phyloP scores from a whole-genome alignment of 2,797 vertebrate species.

The Pelobates cultripes region DNA sequence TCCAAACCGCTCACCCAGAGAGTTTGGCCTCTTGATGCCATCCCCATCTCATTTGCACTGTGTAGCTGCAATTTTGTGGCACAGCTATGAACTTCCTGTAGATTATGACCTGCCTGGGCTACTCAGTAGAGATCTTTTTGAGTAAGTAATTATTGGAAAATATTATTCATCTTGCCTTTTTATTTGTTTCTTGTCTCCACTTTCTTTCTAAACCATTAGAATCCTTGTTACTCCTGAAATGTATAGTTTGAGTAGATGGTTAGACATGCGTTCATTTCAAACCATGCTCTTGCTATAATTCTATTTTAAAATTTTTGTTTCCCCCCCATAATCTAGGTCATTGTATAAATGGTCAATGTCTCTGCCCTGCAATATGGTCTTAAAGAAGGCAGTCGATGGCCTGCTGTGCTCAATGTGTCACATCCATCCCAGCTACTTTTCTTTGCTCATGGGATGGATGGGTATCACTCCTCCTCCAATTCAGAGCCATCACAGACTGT shows the following conservation, averaged over 20 bases:
- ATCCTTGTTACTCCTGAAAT: no score
- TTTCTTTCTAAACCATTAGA: no score
- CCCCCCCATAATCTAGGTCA: constrained; percentile 73
- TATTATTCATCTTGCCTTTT: neutral
- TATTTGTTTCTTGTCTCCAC: neutral
- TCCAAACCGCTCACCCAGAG: constrained; percentile 77
- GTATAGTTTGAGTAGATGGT: no score
- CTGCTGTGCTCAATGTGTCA: constrained; percentile 97
- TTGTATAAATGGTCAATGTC: constrained; percentile 98
- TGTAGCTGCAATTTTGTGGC: constrained; percentile 95
- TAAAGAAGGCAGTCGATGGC: constrained; percentile 98
- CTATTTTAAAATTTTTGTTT: neutral
- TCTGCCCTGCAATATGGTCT: constrained; percentile 91
- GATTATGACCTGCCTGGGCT: constrained; percentile 93
- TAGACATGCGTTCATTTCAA: no score
- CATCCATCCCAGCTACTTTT: constrained; percentile 97
- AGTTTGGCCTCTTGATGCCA: constrained; percentile 96
- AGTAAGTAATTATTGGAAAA: constrained; percentile 79
- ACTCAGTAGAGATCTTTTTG: constrained; percentile 91
- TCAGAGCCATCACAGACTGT: constrained; percentile 85
- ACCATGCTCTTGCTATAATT: neutral
- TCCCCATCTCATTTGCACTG: constrained; percentile 98
- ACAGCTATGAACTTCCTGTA: constrained; percentile 95
- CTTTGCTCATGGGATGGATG: constrained; percentile 98
- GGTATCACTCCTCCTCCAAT: constrained; percentile 84